Base-by-base conservation (phyloP, 2,888 invertebrate genomes). In the Sipunculus nudus region DNA sequence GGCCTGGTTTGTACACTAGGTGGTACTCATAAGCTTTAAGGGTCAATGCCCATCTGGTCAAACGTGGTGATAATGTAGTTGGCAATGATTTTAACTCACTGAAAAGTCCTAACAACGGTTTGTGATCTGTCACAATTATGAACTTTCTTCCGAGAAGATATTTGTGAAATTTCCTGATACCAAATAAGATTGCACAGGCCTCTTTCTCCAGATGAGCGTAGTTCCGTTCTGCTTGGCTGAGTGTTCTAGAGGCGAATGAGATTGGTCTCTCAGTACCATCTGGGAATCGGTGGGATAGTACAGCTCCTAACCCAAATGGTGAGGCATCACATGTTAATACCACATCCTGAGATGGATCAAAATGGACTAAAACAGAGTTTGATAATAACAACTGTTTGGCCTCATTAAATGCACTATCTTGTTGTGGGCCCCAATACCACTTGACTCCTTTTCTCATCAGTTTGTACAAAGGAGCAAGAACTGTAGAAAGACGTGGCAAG, bases 281-380 rank as follows among this genome's bases (percentile, higher is more conserved):
- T 16, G 35, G 39, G 13, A 49, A 41, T 45, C n/a, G 40, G 45
- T 73, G 72, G 8, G 58, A 55, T 8, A 73, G 28, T 4, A 82
- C 79, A 1, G 80, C 77, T 38, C 77, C 78, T 32, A 79, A 56
- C 19, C 79, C 81, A 41, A 61, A 63, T 21, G 71, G 73, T 13
- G 77, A 79, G 1, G 84, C 84, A 70, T 85, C 84, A 39, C 78
- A 76, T 1, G 79, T 71, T 2, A 85, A 57, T 28, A 75, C 61
- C 6, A 84, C 53, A 8, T 6, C 10, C 8, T n/a, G n/a, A n/a
- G n/a, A n/a, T 10, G 41, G n/a, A 49, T 48, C 47, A 50, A 16
- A 49, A 25, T 50, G 41, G 6, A 8, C 25, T 26, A 53, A 25
- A 8, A 53, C 10, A n/a, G n/a, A n/a, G n/a, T n/a, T n/a, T n/a